Evolutionary conservation across 2,113 vertebrate genomes (phyloP), one percentile per base, ranked within the genome.

Genomic region (Ondatra zibethicus): DNA sequence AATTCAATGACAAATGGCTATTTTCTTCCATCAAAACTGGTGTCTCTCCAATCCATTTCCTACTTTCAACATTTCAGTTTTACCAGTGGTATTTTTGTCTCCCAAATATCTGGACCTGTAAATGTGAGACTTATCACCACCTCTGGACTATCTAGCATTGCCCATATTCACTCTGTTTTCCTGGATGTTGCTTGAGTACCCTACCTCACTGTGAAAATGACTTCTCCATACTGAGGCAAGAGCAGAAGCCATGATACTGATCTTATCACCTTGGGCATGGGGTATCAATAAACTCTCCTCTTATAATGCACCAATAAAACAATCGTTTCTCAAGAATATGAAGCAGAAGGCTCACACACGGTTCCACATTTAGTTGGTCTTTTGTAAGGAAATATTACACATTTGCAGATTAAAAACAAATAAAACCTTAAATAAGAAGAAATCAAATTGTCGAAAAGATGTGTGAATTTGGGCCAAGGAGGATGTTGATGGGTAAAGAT

Each of bases 1-100:
- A 19, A 78, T 19, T 42, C 14, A 80, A 39, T 82, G 58, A 90
- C 4, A 96, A 95, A 88, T 65, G 31, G 63, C 8, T 55, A 6
- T 85, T 96, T 96, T 95, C 55, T 95, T 45, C 29, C 92, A 92
- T 63, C 17, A 42, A 58, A 95, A 85, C 7, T 33, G n/a, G 19
- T 63, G 4, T 81, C 50, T 52, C 58, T 45, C 12, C 72, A 88
- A 7, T 55, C 8, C 31, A 52, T 13, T 50, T 73, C 17, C 39
- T 39, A 39, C 4, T 45, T 87, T 77, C 70, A 82, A 66, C 27
- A 63, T 86, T 33, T 25, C 27, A 85, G 0, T 84, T 90, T 80
- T 85, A 2, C 21, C 42, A 78, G 45, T 27, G 45, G 36, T 19
- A 21, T 7, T 47, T 25, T 36, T n/a, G n/a, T 80, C 70, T 88